Base-by-base conservation (phyloP, 2,797 vertebrate genomes). In the Mus caroli region DNA sequence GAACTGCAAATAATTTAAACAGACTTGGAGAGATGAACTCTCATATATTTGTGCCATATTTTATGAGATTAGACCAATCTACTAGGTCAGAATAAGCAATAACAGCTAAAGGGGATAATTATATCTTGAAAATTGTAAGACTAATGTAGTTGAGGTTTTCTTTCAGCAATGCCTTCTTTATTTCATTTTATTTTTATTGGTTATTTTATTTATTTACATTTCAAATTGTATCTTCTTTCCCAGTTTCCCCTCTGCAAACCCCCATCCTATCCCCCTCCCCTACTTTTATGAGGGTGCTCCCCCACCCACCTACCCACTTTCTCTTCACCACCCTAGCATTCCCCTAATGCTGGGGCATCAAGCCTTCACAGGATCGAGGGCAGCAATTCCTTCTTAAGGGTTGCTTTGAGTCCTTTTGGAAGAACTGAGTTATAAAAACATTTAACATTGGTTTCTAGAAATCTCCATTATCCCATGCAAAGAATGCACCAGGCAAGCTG, bases 1-100 rank as follows among this genome's bases (percentile, higher is more conserved):
- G 56, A 95, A 86, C 17, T 80, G 8, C n/a, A 40, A 77, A 91
- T 95, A 95, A 96, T 95, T 94, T 91, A 95, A 96, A 69, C 94
- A 97, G 84, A 82, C 19, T 75, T 92, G 43, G 73, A 69, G 56
- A 96, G 80, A 50, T 85, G 50, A 79, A 67, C 17, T 28, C 54
- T 97, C 52, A 67, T 85, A 52, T 86, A 77, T 73, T 91, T 54
- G 76, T 46, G 37, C 22, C 91, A 22, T 15, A 58, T 80, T 90
- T 62, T 93, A 14, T 97, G 90, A 97, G 46, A 92, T 96, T 92
- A 82, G 31, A 54, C 22, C 40, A 77, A 84, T 67, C 31, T 75
- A 90, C n/a, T 91, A 88, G 64, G 14, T 94, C 94, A 90, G n/a
- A 75, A 90, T 88, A 91, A 92, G 40, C 24, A 94, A n/a, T 69